Base-by-base conservation (phyloP, 2,888 invertebrate species). In the Hypomecis atomaria region DNA sequence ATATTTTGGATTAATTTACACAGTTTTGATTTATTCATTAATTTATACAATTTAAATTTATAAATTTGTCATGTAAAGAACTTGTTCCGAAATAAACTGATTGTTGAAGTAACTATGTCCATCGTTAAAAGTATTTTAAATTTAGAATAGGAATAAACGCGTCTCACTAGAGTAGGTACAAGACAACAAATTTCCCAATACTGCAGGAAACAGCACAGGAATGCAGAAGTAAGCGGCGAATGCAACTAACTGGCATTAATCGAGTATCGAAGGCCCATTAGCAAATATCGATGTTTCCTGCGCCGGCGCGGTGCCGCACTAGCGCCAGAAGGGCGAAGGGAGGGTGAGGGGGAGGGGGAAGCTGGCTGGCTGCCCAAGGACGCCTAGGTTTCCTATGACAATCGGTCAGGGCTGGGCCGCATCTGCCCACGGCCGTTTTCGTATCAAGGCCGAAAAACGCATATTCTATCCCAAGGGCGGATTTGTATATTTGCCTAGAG, bases 281-380 rank as follows among this genome's bases (percentile, higher is more conserved):
- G 78, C 78, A 82, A 66, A 84, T 87, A 88, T 85, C 76, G 82
- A 76, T 75, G 70, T 82, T 89, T 88, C 84, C 87, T 84, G 83
- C 69, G 65, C 68, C 65, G 72, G 77, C 78, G 77, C 77, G 67
- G 66, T 74, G 74, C 75, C 78, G 68, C 50, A 8, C 43, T 11
- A 43, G 33, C 10, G 33, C 23, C 50, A 13, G 55, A 57, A 36
- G 48, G 58, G 67, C 58, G 66, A 48, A 42, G 43, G 66, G 58
- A 57, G 56, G 38, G 62, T 55, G 65, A 54, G 60, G 65, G 67
- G 62, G 70, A 69, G 66, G 23, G 23, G 1, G 74, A 68, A 42
- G 75, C 76, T 90, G 89, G 91, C 89, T 84, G 63, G 42, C 44
- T 71, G 89, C 89, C 90, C 91, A 87, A 88, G 90, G 90, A 86